Percentiles rank a stretch among this genome's conserved stretches.
These are phyloP conservation scores for Ennomos quercinarius DNA, from an alignment of 2,888 invertebrate species.

Conservation along the genomic window DNA sequence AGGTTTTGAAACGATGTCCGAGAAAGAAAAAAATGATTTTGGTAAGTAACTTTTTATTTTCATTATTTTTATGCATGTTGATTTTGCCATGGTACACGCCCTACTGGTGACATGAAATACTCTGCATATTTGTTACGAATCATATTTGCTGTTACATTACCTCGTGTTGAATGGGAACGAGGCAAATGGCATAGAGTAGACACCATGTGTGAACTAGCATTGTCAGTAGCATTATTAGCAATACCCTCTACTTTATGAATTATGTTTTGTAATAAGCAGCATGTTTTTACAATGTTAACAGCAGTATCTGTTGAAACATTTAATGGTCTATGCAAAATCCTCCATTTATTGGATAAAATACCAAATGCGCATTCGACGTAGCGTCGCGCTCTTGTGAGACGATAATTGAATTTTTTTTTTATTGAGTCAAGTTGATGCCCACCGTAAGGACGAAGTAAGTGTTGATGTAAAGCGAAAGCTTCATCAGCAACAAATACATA, in stretches of 20 bases:
- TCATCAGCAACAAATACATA: conserved; percentile 48
- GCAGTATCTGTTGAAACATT: conserved; percentile 32
- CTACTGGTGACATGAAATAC: conserved; percentile 42
- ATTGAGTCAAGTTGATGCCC: background rate
- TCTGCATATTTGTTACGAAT: conserved; percentile 40
- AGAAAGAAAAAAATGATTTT: conserved; percentile 23
- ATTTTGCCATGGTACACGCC: conserved; percentile 29
- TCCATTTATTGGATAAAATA: conserved; percentile 39
- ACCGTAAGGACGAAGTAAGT: too few relatives aligned
- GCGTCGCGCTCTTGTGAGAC: conserved; percentile 26
- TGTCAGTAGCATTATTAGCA: conserved; percentile 42
- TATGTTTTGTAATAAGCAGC: conserved; percentile 27
- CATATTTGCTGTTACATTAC: conserved; percentile 35
- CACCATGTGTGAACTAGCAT: conserved; percentile 37
- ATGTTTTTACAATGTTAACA: conserved; percentile 40
- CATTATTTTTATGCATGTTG: too few relatives aligned
- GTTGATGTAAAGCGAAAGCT: conserved; percentile 42
- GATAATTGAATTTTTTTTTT: conserved; percentile 16
- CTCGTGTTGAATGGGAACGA: conserved; percentile 22
- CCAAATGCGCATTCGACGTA: conserved; percentile 37
- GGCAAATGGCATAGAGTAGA: conserved; percentile 37
- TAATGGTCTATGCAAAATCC: conserved; percentile 36
- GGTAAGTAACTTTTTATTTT: too few relatives aligned
- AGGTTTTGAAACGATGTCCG: conserved; percentile 41
- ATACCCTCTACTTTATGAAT: conserved; percentile 38